Base-by-base conservation (phyloP, 2,797 vertebrate species). In the Acanthis flammea region DNA sequence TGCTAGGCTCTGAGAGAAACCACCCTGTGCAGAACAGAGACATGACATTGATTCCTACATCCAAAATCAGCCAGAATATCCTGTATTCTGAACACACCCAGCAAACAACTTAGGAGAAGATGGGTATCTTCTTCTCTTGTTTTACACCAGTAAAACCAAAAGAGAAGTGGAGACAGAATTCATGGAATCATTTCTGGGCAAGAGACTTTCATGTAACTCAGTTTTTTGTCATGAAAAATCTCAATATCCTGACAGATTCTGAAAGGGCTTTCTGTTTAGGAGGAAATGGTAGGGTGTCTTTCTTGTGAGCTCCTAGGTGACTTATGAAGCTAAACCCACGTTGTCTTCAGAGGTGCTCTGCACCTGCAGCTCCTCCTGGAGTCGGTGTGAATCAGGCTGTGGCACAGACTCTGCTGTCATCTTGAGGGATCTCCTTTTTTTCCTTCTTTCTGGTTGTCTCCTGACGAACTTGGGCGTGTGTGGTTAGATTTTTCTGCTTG, bases 401-500 rank as follows among this genome's bases (percentile, higher is more conserved):
- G 44, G 48, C 71, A 54, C 2, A 2, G 63, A 27, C n/a, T 86
- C 39, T 80, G 71, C 86, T 60, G 51, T 50, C n/a, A 4, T 14
- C 72, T 39, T 30, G 33, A 58, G 66, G 68, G 50, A 74, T 86
- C 33, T 72, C 39, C 31, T 37, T 60, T 70, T 21, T 68, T 53
- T 61, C 41, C 37, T 76, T 66, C 47, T 71, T 85, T 62, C 65
- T 70, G 19, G 31, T 63, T 0, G 3, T 71, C 48, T 93, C 58
- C 76, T 70, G 66, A 35, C 0, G 2, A 92, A 68, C 58, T 92
- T 0, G 3, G 72, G 45, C 39, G 24, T 1, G 1, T 92, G 95
- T 75, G 95, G 94, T 95, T 93, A 95, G 93, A 86, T 58, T 91
- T 89, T 92, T 91, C 47, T 90, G 6, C 90, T 96, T 86, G 96